Percentiles rank a stretch among this genome's conserved stretches.
These are phyloP conservation scores for Styela clava DNA, from an alignment of 23 tunicate species.

Conservation along the genomic window DNA sequence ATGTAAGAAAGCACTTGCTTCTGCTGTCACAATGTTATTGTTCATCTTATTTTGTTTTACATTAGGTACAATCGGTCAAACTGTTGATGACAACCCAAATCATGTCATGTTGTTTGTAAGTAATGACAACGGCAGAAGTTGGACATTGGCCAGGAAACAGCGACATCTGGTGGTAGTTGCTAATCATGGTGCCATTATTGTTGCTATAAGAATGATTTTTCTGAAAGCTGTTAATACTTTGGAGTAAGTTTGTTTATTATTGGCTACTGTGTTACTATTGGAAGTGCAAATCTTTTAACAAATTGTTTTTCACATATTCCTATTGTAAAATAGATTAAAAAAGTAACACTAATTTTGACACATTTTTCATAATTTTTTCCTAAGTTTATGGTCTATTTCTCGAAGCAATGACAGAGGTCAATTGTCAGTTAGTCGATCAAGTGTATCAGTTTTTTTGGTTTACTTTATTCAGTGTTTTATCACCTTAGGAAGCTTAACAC, in stretches of 20 bases:
- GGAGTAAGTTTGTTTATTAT: conserved; percentile 36
- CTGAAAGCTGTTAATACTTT: conserved; percentile 39
- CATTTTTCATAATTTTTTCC: no score
- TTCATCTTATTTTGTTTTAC: background rate
- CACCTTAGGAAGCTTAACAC: no score
- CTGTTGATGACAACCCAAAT: conserved; percentile 58
- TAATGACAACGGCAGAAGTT: conserved; percentile 62
- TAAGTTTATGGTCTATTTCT: no score
- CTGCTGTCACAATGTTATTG: no score
- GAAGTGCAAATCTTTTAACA: background rate
- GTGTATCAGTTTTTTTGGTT: no score
- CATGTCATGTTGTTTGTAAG: conserved; percentile 53
- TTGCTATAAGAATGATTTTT: conserved; percentile 72
- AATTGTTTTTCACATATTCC: background rate
- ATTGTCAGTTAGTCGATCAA: no score
- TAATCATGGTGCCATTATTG: conserved; percentile 83
- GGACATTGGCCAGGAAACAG: conserved; percentile 27
- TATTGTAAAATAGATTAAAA: no score
- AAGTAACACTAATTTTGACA: no score
- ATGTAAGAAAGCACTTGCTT: no score
- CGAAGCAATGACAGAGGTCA: no score
- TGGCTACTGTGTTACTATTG: background rate
- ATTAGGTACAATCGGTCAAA: conserved; percentile 64
- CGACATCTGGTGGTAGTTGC: conserved; percentile 68
- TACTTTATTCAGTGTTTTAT: no score